phyloP scores from a whole-genome alignment of 2,888 invertebrate species.

The Liodrosophila aerea region DNA sequence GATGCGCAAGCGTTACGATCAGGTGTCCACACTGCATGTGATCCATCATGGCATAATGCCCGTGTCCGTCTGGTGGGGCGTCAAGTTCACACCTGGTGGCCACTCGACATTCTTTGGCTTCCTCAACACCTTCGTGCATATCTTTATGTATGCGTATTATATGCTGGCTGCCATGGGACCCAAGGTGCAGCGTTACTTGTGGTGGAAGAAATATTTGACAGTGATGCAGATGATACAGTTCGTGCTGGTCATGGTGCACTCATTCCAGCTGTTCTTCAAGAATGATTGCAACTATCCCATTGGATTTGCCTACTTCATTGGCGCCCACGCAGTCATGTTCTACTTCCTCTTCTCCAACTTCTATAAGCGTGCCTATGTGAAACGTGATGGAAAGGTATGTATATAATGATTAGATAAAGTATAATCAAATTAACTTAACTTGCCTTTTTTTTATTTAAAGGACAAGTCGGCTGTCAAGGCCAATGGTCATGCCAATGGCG shows the following conservation, averaged over 20 bases:
- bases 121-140: slow-evolving; percentile 96
- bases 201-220: slow-evolving; percentile 98
- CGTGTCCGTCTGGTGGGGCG: slow-evolving; percentile 95
- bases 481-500: slow-evolving; percentile 74
- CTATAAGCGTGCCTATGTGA: slow-evolving; percentile 90
- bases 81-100: slow-evolving; percentile 94
- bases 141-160: slow-evolving; percentile 97
- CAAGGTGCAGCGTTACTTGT: slow-evolving; percentile 91
- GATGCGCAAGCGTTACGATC: slow-evolving; percentile 95
- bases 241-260: slow-evolving; percentile 92
- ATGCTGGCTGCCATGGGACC: slow-evolving; percentile 95
- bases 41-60: slow-evolving; percentile 98
- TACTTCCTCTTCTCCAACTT: slow-evolving; percentile 96
- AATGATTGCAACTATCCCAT: slow-evolving; percentile 95
- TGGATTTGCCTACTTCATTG: slow-evolving; percentile 95
- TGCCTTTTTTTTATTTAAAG: slow-evolving; percentile 22
- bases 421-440: background rate
- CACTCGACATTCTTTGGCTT: slow-evolving; percentile 97
- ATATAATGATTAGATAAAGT: background rate
- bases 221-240: slow-evolving; percentile 96
- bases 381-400: slow-evolving; percentile 78
- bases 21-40: slow-evolving; percentile 95
- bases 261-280: slow-evolving; percentile 92
- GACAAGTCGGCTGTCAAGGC: slow-evolving; percentile 72
- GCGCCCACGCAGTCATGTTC: slow-evolving; percentile 95